Base-by-base conservation (phyloP, 2,113 vertebrate species). In the Cryptomyrus ogoouensis region DNA sequence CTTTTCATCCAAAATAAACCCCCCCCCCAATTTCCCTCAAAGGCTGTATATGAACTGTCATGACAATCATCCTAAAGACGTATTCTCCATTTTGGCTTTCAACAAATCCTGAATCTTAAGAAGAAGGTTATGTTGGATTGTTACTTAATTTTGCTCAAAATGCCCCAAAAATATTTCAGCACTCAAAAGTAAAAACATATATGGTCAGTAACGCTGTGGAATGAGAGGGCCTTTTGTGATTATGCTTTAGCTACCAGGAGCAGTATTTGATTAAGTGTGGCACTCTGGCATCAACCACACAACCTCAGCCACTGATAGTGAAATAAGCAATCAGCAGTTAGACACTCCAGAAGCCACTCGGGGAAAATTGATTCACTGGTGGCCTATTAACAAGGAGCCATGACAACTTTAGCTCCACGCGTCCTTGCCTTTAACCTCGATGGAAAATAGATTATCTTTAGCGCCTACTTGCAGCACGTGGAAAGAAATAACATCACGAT, bases 361-460 rank as follows among this genome's bases (percentile, higher is more conserved):
- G 70, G 42, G 85, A 89, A 46, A 88, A 88, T 89, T 91, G 91
- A 92, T 92, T 92, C 93, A 92, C 93, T 89, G 88, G 91, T 92
- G 92, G 91, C 91, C 93, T 95, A 89, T 93, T 95, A 94, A 96
- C 93, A 93, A 95, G 94, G 89, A 92, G 92, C 93, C 92, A 91
- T 91, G 90, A 92, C 83, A 90, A 91, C 93, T 91, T 91, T 80
- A 88, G 92, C 89, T 49, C 80, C 1, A 27, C 47, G 83, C 88
- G 94, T 95, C 95, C 95, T 96, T 96, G 95, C 91, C 91, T 89
- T 94, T 93, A 95, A 95, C 95, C 95, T 95, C 95, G 94, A 93
- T 93, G 93, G 94, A 94, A 95, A 95, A 93, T 93, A 94, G 94
- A 94, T 88, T 93, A 94, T 94, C 94, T 91, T 90, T 74, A 93